Evolutionary conservation across 2,888 invertebrate species (phyloP), one percentile per base, ranked within the genome.

Genomic region (Drosophila monieri): DNA sequence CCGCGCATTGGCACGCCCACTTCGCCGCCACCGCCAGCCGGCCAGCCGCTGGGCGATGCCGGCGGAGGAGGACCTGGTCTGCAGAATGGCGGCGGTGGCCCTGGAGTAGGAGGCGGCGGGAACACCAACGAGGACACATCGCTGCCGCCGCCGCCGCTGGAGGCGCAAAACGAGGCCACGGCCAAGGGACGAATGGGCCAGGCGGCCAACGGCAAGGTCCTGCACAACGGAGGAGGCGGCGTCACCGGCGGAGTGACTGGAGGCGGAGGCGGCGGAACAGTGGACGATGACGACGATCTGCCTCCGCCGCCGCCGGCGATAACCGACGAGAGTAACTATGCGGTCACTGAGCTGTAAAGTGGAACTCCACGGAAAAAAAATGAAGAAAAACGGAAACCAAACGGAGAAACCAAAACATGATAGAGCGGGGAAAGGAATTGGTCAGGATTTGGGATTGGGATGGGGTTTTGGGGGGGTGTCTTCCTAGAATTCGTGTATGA

Each of bases 251-350:
- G 44, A 10, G 55, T 18, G 23, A 44, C 30, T 2, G 66, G 37
- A 0, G 44, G 39, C 1, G 44, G 39, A 2, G 49, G 39, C 18
- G 39, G 35, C 3, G 39, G 35, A 6, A 52, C 21, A 14, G 46
- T 86, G 55, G 88, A 89, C 30, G 90, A 90, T 51, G 90, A 89
- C 64, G 91, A 90, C 64, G 88, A 89, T 57, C 86, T 89, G 73
- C 90, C 90, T 39, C 90, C 90, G 58, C 90, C 90, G 25, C 90
- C 90, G 68, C 90, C 90, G 59, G 90, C 90, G 77, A 90, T 91
- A 74, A 91, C 90, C 73, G 91, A 91, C 62, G 91, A 91, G 54
- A 91, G 91, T 54, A 91, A 92, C 74, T 92, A 92, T 80, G 92
- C 92, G 70, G 92, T 92, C 59, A 92, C 92, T 56, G 92, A 92